Evolutionary conservation across 2,113 vertebrate genomes (phyloP).

Genomic region (Clinocottus analis): DNA sequence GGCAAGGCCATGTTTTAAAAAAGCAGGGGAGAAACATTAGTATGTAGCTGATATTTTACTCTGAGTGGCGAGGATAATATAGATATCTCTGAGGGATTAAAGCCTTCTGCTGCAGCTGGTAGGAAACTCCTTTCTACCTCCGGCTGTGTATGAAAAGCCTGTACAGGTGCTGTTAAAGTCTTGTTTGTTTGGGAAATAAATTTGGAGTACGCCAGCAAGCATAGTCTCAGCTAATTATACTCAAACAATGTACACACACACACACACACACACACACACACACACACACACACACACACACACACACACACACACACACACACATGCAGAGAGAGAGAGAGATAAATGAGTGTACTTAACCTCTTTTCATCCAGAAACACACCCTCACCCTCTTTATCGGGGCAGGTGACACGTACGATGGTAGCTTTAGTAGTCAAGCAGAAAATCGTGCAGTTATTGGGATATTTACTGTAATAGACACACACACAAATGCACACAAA

Average conservation of each 20-base stretch:
- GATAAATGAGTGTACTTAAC: slow-evolving; percentile 69
- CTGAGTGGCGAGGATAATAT: slow-evolving; percentile 44
- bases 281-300: slow-evolving; percentile 18
- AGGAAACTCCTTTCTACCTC: slow-evolving; percentile 51
- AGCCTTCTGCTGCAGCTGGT: slow-evolving; percentile 57
- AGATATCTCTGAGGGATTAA: slow-evolving; percentile 66
- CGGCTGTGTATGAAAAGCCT: slow-evolving; percentile 14
- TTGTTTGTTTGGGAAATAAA: slow-evolving; percentile 60
- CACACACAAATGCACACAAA: slow-evolving; percentile 13
- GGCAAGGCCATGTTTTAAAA: slow-evolving; percentile 56
- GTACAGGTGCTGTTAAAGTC: slow-evolving; percentile 47
- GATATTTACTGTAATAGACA: slow-evolving; percentile 37
- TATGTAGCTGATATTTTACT: slow-evolving; percentile 61
- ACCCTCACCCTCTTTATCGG: slow-evolving; percentile 45
- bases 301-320: slow-evolving; percentile 22
- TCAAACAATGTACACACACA: slow-evolving; percentile 28
- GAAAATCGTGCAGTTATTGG: slow-evolving; percentile 63
- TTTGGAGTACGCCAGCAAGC: slow-evolving; percentile 22
- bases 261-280: slow-evolving; percentile 29
- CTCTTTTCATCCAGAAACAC: slow-evolving; percentile 51
- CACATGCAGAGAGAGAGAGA: not conserved
- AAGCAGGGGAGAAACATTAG: slow-evolving; percentile 46
- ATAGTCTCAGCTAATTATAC: slow-evolving; percentile 62
- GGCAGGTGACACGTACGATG: slow-evolving; percentile 51
- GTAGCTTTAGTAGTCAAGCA: slow-evolving; percentile 62